A percentile compares a stretch with the other conserved stretches of the same genome.
phyloP scores from a whole-genome alignment of 2,888 invertebrate species.

The Tenthredo distinguenda region DNA sequence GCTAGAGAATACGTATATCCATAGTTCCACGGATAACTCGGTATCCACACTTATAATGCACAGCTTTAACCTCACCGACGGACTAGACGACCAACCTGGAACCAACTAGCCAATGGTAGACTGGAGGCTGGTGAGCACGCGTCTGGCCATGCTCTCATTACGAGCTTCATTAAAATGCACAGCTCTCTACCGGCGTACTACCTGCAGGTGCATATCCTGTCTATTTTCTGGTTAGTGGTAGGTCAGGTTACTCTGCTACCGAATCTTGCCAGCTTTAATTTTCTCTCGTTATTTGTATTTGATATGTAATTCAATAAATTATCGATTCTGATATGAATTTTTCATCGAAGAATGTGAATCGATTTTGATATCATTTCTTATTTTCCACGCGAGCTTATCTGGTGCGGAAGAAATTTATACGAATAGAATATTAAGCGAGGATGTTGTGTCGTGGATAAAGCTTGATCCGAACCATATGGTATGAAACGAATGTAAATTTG shows the following conservation, averaged over 20 bases:
- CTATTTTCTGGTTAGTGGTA: slow-evolving; percentile 18
- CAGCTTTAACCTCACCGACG: slow-evolving; percentile 19
- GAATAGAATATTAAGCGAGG: not conserved
- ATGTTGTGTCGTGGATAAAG: not conserved
- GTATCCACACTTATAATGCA: slow-evolving; percentile 36
- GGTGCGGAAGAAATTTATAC: no score
- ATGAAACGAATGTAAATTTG: not conserved
- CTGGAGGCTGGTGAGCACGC: slow-evolving; percentile 30
- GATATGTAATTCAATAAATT: not conserved
- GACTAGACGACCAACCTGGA: not conserved
- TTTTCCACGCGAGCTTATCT: not conserved
- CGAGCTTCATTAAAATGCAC: slow-evolving; percentile 53
- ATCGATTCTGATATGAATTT: not conserved
- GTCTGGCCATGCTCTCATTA: slow-evolving; percentile 51
- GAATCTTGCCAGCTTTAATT: not conserved
- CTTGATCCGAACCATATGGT: not conserved
- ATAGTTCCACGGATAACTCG: slow-evolving; percentile 20
- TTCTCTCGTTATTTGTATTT: not conserved
- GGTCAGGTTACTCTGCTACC: not conserved
- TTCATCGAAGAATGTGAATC: not conserved
- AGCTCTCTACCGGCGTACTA: slow-evolving; percentile 36
- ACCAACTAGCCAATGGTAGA: not conserved
- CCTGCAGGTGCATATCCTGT: slow-evolving; percentile 17
- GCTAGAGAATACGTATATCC: not conserved
- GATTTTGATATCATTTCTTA: not conserved